Percentiles rank a stretch among this genome's conserved stretches.
phyloP scores from a whole-genome alignment of 92 coral and sea anemone species.

The Chrysogorgia sp. region DNA sequence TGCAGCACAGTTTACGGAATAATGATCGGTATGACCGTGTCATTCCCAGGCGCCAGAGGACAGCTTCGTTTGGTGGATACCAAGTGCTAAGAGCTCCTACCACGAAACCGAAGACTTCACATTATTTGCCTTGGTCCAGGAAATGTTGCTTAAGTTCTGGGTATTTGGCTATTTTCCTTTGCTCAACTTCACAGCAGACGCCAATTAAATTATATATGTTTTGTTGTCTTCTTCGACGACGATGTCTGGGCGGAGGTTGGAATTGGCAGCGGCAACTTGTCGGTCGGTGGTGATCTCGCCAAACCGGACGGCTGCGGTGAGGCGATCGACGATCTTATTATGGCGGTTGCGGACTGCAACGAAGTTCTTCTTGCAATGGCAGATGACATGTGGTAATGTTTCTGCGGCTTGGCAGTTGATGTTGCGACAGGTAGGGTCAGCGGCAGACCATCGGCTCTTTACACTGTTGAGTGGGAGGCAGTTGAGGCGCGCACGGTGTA shows the following conservation, averaged over 20 bases:
- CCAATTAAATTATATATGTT: conserved; percentile 13
- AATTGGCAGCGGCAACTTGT: conserved; percentile 2
- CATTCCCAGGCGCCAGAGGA: too few species aligned
- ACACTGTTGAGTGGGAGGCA: too few species aligned
- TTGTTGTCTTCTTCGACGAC: conserved; percentile 24
- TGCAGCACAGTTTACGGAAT: too few species aligned
- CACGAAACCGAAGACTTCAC: too few species aligned
- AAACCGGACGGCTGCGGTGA: too few species aligned
- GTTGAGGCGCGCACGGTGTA: too few species aligned
- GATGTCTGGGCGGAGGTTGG: conserved; percentile 35
- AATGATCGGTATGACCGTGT: too few species aligned
- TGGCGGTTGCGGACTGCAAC: conserved; percentile 28
- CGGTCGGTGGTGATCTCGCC: conserved; percentile 42
- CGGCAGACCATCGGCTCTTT: conserved; percentile 27
- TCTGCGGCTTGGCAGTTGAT: conserved; percentile 19
- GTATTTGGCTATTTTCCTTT: conserved; percentile 13
- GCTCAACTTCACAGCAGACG: conserved; percentile 17
- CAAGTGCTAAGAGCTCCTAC: conserved; percentile 3
- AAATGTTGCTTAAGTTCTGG: conserved; percentile 13
- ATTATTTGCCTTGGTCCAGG: not conserved
- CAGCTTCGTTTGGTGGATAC: too few species aligned
- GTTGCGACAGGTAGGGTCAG: conserved; percentile 8
- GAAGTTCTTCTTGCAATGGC: conserved; percentile 28
- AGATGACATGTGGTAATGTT: conserved; percentile 28
- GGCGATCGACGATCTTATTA: conserved; percentile 32